Percentiles rank a stretch among this genome's conserved stretches.
These are phyloP conservation scores for Drosophila triauraria DNA, from an alignment of 1,140 invertebrate species.

Conservation along the genomic window DNA sequence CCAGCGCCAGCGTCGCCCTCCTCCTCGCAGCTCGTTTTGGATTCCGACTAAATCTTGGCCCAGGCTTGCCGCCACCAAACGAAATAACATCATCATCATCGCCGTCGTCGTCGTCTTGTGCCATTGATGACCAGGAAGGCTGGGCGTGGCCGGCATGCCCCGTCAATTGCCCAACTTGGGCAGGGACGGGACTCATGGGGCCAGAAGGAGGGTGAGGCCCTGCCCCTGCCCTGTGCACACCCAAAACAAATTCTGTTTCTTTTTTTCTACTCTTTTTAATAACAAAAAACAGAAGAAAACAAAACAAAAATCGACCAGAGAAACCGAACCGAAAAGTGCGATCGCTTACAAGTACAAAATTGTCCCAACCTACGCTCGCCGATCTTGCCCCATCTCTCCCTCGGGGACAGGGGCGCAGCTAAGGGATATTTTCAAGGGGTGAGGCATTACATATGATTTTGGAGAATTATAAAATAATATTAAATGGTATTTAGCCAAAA, in stretches of 20 bases:
- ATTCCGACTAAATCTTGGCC: slow-evolving; percentile 60
- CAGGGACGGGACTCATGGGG: slow-evolving; percentile 45
- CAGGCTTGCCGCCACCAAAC: slow-evolving; percentile 53
- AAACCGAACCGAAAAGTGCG: slow-evolving; percentile 61
- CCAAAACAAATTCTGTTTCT: slow-evolving; percentile 24
- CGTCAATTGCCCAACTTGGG: slow-evolving; percentile 76
- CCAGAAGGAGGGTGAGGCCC: slow-evolving; percentile 18
- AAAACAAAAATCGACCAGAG: slow-evolving; percentile 15
- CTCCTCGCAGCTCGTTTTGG: slow-evolving; percentile 20
- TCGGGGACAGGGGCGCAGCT: not conserved
- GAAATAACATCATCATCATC: slow-evolving; percentile 69
- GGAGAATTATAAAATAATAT: too few relatives aligned
- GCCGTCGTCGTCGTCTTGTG: slow-evolving; percentile 51
- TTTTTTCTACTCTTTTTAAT: slow-evolving; percentile 5
- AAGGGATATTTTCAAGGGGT: not conserved
- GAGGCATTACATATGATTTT: too few relatives aligned
- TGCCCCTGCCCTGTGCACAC: slow-evolving; percentile 44
- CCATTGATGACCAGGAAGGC: slow-evolving; percentile 81
- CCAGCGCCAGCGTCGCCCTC: not conserved
- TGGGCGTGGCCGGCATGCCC: slow-evolving; percentile 76
- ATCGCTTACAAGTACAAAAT: slow-evolving; percentile 81
- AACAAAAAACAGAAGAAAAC: slow-evolving; percentile 21
- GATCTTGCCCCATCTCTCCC: slow-evolving; percentile 33
- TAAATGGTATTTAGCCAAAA: too few relatives aligned
- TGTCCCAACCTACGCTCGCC: slow-evolving; percentile 74